Evolutionary conservation across 2,113 vertebrate species (phyloP), one percentile per base, ranked within the genome.

Genomic region (Morone chrysops): DNA sequence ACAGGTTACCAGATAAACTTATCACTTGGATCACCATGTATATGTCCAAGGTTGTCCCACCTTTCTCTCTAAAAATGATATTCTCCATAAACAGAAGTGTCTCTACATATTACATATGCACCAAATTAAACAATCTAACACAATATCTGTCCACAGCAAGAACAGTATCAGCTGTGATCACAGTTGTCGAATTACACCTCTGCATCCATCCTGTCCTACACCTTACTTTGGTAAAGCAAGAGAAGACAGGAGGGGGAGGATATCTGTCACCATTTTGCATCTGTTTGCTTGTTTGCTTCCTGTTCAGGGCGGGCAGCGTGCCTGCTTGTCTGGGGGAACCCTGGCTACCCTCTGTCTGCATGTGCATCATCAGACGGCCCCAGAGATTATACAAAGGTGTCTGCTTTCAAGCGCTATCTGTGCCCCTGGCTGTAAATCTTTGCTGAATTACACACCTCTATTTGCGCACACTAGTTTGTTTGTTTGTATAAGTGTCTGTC

Each of bases 361-460:
- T 43, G 62, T 50, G 70, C 70, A 67, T 66, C 57, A 50, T 66
- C 74, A 74, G 61, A 31, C 41, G 6, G n/a, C 66, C 65, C 75
- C 9, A 16, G 78, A 81, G 87, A 84, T 81, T 70, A 85, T 36
- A 86, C 89, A 88, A 85, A 88, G 87, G 88, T 90, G 76, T 93
- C 89, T 78, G 56, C 71, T 89, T 92, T 85, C 87, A 84, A 63
- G 20, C 25, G 16, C 78, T 70, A 43, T 71, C 70, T 36, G 53
- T 78, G 79, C 62, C 66, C 50, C 75, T 59, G 82, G 79, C 70
- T 88, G 90, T 86, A 69, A 91, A 90, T 67, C 86, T 67, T 7
- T 20, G 65, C 43, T 50, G 63, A 76, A 79, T 82, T 84, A 79
- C 80, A 25, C 47, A 48, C 79, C 69, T 83, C 87, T 79, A 66